Conservation (phyloP, 2,113 vertebrate species). For the Rissa tridactyla region DNA sequence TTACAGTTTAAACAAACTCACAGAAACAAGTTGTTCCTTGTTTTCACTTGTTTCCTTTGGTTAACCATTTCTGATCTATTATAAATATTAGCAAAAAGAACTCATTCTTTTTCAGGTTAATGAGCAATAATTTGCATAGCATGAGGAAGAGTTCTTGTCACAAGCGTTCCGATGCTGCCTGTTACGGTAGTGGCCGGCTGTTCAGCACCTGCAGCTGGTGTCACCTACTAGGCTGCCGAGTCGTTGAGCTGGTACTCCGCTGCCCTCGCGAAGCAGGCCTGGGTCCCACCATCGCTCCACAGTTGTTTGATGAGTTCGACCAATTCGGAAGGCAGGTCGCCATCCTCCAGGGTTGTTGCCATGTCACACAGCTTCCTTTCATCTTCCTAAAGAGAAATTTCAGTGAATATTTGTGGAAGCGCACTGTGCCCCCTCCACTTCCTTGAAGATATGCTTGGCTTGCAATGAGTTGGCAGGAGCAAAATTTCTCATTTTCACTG, state of each 20-base stretch:
- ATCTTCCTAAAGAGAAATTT: conserved; percentile 66
- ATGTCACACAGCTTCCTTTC: conserved; percentile 60
- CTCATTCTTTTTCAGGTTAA: not conserved
- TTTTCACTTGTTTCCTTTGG: not conserved
- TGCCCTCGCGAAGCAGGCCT: conserved; percentile 70
- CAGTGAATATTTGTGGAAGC: not conserved
- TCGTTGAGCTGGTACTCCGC: conserved; percentile 74
- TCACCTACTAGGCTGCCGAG: conserved; percentile 78
- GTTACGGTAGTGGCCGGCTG: fast-evolving
- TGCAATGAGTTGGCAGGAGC: not conserved
- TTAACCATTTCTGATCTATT: not conserved
- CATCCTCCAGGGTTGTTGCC: conserved; percentile 62
- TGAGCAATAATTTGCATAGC: fast-evolving
- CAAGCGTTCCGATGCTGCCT: not conserved
- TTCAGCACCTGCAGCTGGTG: not conserved
- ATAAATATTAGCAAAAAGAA: not conserved
- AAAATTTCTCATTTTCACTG: not conserved
- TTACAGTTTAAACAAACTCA: not conserved
- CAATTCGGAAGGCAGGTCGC: conserved; percentile 49
- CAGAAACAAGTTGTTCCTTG: not conserved
- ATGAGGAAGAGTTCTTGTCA: fast-evolving
- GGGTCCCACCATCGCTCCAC: conserved; percentile 67
- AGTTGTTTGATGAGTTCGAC: conserved; percentile 56
- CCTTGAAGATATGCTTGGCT: not conserved
- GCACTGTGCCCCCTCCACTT: not conserved